Evolutionary conservation across 2,113 vertebrate species (phyloP).

Genomic region (Puma concolor): DNA sequence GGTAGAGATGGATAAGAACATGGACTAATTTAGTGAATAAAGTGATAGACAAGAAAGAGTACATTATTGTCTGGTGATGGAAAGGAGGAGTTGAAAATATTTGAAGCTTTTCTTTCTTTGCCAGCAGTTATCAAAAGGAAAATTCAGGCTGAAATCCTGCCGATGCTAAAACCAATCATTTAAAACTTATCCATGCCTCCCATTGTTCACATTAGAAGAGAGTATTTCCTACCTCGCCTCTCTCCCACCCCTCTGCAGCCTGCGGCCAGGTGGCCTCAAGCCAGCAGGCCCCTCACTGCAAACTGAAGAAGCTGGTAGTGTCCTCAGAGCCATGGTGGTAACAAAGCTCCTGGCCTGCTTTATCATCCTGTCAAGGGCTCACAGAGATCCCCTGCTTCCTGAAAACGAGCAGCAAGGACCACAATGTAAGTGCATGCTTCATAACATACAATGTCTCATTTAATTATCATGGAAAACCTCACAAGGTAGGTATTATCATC

Average conservation of each 20-base stretch:
- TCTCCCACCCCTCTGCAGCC: neutral
- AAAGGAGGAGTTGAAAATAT: neutral
- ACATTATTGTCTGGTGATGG: neutral
- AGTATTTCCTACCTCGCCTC: too few relatives aligned
- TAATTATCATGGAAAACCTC: neutral
- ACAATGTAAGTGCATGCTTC: neutral
- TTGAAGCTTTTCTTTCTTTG: slow-evolving; percentile 2
- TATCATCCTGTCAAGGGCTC: neutral
- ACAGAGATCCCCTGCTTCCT: neutral
- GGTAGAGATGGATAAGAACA: neutral
- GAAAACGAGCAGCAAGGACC: neutral
- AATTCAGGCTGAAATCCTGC: neutral
- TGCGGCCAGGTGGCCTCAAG: neutral
- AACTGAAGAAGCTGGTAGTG: neutral
- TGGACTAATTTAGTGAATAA: neutral
- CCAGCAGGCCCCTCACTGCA: neutral
- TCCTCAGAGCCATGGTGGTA: neutral
- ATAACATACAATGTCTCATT: neutral
- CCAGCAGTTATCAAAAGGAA: neutral
- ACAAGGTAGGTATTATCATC: neutral
- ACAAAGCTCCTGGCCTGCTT: neutral
- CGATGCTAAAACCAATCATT: neutral
- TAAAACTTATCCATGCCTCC: neutral
- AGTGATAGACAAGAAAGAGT: neutral
- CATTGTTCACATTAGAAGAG: neutral